Evolutionary conservation across 2,797 vertebrate genomes (phyloP), one percentile per base, ranked within the genome.

Genomic region (Betta splendens): DNA sequence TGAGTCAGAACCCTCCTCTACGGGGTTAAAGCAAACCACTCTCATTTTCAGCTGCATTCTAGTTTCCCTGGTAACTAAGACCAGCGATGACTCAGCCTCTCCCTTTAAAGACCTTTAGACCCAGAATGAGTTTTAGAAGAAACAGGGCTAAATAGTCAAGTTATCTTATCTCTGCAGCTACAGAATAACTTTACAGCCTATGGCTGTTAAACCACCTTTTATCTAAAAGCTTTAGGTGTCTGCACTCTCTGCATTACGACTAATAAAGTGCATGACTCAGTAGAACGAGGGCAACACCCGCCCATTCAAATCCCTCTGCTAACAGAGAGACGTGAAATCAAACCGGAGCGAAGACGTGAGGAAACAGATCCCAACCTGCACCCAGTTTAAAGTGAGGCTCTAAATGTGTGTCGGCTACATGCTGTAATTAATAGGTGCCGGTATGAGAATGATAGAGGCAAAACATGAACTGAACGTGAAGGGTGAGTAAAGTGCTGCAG

Each of bases 241-340:
- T 58, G 5, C 32, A 51, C 37, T 36, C 70, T 69, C 49, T 18
- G 3, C 23, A 48, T 46, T 21, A 10, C 21, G 38, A 47, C 29
- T 61, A 43, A 70, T 62, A 35, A 43, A 38, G 39, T 45, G 28
- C n/a, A 65, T 84, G 76, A 89, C 31, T 80, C 69, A 75, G 46
- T 57, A 38, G 47, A 76, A 65, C 81, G 70, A 72, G 22, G 21
- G 46, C 71, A 64, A 56, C 75, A 75, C 69, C 75, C 33, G 42
- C 43, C 13, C 0, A 33, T 42, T 62, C 28, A 51, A 25, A 39
- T n/a, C 23, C 2, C 4, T 22, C n/a, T 15, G 52, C 7, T 57
- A 29, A 55, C 18, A 40, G 17, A 42, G 43, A 26, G 11, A 28
- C 11, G 12, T 32, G 29, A 31, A 37, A 18, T 42, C 10, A 65